A percentile compares a stretch with the other conserved stretches of the same genome.
Conservation (phyloP, 64 coral and sea anemone species). For the Pocillopora verrucosa region DNA sequence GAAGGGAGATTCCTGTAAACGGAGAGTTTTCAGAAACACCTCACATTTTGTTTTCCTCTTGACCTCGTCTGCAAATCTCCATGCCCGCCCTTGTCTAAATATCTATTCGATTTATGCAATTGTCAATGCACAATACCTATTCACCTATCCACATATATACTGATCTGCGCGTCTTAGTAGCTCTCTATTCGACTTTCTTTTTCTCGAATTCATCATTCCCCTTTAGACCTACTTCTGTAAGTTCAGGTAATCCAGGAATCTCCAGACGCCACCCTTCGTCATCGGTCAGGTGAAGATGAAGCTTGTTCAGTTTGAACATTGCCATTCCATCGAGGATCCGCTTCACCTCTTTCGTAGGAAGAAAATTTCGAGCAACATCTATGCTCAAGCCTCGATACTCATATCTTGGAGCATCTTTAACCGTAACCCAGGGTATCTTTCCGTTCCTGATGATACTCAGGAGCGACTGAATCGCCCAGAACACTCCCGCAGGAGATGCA, state of each 20-base stretch:
- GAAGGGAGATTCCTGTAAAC: too few species aligned
- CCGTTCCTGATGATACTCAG: slow-evolving; percentile 15
- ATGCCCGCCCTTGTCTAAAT: too few species aligned
- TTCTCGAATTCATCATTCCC: background rate
- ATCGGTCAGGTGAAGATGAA: slow-evolving; percentile 89
- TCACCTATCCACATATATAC: background rate
- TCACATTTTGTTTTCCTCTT: too few species aligned
- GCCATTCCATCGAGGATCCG: slow-evolving; percentile 77
- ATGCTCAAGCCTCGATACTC: slow-evolving; percentile 81
- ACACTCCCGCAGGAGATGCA: slow-evolving; percentile 17
- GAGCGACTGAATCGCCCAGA: slow-evolving; percentile 68
- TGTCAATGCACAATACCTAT: too few species aligned
- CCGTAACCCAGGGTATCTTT: slow-evolving; percentile 36
- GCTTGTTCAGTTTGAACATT: slow-evolving; percentile 91
- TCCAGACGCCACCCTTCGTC: slow-evolving; percentile 94
- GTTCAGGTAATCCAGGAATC: slow-evolving; percentile 82
- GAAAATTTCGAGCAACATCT: slow-evolving; percentile 84
- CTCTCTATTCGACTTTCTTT: background rate
- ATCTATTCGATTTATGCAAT: too few species aligned
- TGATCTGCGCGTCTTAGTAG: background rate
- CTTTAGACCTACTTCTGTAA: slow-evolving; percentile 59
- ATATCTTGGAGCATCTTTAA: slow-evolving; percentile 81
- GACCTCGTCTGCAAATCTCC: too few species aligned
- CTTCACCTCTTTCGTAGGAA: slow-evolving; percentile 61
- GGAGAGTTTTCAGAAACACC: too few species aligned